Conservation (phyloP, 2,888 invertebrate species). For the Rugalucina vietnamica region DNA sequence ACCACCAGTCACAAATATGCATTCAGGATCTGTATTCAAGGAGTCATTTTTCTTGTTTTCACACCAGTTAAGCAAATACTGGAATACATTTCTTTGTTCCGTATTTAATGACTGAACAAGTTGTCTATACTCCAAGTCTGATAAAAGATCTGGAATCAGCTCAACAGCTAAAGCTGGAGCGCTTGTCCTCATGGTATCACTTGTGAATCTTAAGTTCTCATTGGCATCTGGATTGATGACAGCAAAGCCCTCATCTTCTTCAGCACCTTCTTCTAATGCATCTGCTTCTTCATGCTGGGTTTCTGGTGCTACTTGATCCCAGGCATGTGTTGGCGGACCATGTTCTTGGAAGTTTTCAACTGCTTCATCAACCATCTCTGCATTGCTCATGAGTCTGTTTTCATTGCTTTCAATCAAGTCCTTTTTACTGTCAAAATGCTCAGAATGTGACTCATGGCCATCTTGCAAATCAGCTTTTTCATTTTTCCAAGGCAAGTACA, state of each 20-base stretch:
- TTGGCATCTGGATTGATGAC: constrained; percentile 30
- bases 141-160: neutral
- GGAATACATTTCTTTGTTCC: constrained; percentile 25
- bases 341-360: constrained; percentile 36
- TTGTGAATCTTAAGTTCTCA: neutral
- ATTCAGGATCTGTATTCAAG: constrained; percentile 20
- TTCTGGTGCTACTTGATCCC: constrained; percentile 42
- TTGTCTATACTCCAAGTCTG: constrained; percentile 18
- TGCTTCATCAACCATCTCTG: constrained; percentile 40
- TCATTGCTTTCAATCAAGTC: constrained; percentile 22
- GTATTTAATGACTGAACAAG: constrained; percentile 18
- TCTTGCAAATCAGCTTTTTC: constrained; percentile 42
- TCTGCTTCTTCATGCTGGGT: constrained; percentile 36
- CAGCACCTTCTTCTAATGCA: constrained; percentile 28
- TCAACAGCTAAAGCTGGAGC: neutral
- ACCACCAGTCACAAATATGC: constrained; percentile 48
- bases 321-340: constrained; percentile 31
- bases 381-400: constrained; percentile 26
- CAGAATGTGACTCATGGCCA: constrained; percentile 21
- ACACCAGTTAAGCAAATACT: constrained; percentile 36
- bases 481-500: constrained; percentile 40
- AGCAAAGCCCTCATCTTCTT: constrained; percentile 23
- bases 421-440: constrained; percentile 43
- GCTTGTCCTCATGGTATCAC: neutral
- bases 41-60: constrained; percentile 7